A percentile compares a stretch with the other conserved stretches of the same genome.
phyloP scores from a whole-genome alignment of 2,113 vertebrate species.

The Lonchura striata region DNA sequence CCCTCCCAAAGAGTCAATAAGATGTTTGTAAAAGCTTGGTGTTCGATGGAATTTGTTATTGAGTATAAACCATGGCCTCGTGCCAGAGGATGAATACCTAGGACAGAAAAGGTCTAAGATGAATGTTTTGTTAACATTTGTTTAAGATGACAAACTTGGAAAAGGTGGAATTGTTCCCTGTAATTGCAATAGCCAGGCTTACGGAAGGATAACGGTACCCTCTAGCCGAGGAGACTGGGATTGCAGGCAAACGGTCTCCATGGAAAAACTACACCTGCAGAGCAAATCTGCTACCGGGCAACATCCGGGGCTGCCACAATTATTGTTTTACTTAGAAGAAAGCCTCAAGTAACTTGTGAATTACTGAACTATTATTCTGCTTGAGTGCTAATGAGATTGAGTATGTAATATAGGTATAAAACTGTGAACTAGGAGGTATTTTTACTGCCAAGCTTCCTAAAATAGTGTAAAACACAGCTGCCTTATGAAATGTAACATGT shows the following conservation, averaged over 20 bases:
- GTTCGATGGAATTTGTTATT: neutral
- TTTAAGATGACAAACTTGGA: neutral
- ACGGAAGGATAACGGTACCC: neutral
- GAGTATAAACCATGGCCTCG: neutral
- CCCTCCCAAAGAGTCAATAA: slow-evolving; percentile 55
- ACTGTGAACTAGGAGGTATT: neutral
- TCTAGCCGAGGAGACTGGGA: neutral
- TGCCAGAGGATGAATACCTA: neutral
- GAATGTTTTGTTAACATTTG: neutral
- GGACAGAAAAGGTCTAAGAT: neutral
- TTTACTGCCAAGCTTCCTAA: neutral
- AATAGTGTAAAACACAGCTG: neutral
- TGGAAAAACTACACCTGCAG: neutral
- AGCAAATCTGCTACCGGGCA: neutral
- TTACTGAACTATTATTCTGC: neutral
- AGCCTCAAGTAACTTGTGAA: neutral
- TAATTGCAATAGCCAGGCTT: neutral
- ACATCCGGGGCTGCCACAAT: neutral
- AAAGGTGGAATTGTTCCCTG: neutral
- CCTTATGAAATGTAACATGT: neutral
- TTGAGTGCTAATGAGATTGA: neutral
- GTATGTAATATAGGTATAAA: neutral
- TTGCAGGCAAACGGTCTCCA: neutral
- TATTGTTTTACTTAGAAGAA: neutral
- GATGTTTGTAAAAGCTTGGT: neutral